Base-by-base conservation (phyloP, 2,113 vertebrate species). In the Gopherus evgoodei region DNA sequence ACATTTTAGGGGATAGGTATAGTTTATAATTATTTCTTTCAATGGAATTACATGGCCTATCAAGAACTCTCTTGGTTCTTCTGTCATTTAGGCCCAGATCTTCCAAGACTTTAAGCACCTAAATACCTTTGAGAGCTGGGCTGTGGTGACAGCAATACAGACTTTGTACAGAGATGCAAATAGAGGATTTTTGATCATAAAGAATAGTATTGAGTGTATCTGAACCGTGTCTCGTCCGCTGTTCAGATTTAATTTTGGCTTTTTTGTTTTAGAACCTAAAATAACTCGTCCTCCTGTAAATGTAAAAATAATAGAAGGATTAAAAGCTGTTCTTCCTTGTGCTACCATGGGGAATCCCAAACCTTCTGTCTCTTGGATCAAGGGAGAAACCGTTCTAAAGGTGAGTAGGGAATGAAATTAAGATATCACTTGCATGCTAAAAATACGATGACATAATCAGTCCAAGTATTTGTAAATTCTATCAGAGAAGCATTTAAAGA, bases 291-390 rank as follows among this genome's bases (percentile, higher is more conserved):
- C 99, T 72, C 99, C 99, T 12, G 98, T 98, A 88, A 99, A 99
- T 42, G 95, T 99, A 38, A 99, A 99, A 92, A 98, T 99, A 88
- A 98, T 99, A 95, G 93, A 99, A 75, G 99, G 99, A 47, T 98
- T 99, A 89, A 99, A 99, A 93, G 99, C 99, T 44, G 99, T 99
- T 94, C 96, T 99, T 84, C 99, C 99, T 1, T 99, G 99, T 65
- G 99, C 98, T 80, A 99, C 99, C 6, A 98, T 99, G 94, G 99
- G 99, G 21, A 99, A 99, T 95, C 99, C 99, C 83, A 99, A 99
- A 96, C 99, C 99, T 16, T 98, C 99, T 11, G 98, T 99, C 91
- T 99, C 99, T 4, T 99, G 99, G 99, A 98, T 99, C 50, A 99
- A 99, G 97, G 99, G 99, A 87, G 99, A 99, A 85, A 98, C 98